Evolutionary conservation across 2,888 invertebrate species (phyloP).

Genomic region (Empis livida): DNA sequence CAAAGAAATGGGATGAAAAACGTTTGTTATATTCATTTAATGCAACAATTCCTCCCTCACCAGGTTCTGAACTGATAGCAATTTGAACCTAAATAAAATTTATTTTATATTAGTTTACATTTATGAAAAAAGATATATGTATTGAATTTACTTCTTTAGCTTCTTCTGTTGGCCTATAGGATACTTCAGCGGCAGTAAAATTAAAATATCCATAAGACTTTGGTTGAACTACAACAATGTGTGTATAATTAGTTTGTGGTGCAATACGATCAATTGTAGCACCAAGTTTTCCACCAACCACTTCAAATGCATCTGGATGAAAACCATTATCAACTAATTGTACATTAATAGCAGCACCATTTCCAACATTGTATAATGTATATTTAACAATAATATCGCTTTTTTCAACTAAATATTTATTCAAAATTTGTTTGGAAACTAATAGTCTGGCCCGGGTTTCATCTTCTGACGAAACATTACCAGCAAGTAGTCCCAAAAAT

Average conservation of each 20-base stretch:
- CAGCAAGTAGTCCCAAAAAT: constrained; percentile 3
- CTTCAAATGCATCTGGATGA: constrained; percentile 79
- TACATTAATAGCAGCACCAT: constrained; percentile 78
- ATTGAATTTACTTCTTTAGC: constrained; percentile 50
- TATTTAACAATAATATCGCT: constrained; percentile 95
- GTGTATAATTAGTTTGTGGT: constrained; percentile 85
- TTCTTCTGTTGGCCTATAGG: constrained; percentile 78
- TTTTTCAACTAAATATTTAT: constrained; percentile 91
- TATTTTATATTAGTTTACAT: background rate
- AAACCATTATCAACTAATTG: constrained; percentile 78
- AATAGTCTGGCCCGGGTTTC: constrained; percentile 69
- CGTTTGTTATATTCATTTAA: constrained; percentile 89
- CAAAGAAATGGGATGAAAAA: constrained; percentile 92
- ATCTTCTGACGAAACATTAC: constrained; percentile 42
- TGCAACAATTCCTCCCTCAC: constrained; percentile 88
- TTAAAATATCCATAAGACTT: constrained; percentile 89
- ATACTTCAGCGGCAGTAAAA: constrained; percentile 88
- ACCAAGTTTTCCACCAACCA: constrained; percentile 74
- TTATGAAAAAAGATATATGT: background rate
- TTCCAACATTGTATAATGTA: constrained; percentile 86
- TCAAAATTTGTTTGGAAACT: constrained; percentile 86
- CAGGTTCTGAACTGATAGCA: constrained; percentile 75
- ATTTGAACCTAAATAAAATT: constrained; percentile 47
- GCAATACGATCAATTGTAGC: constrained; percentile 80
- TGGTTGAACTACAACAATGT: constrained; percentile 84